phyloP scores from a whole-genome alignment of 1,140 invertebrate species.

The Drosophila baimaii region DNA sequence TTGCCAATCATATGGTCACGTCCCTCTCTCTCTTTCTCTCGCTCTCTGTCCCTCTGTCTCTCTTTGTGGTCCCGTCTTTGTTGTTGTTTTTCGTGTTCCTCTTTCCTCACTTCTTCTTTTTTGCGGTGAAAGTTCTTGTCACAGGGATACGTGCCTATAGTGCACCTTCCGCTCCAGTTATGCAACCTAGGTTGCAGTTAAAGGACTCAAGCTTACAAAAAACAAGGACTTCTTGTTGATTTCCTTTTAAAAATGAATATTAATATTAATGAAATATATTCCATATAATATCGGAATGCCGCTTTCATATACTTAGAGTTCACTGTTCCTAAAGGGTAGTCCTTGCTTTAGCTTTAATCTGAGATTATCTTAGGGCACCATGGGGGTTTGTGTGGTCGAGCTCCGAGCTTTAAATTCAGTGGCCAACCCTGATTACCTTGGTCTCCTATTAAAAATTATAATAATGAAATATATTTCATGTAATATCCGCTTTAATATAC shows the following conservation, averaged over 20 bases:
- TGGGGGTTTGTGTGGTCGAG: no score
- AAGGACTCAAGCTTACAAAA: no score
- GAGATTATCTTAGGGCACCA: no score
- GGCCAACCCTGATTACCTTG: no score
- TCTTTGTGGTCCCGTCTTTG: slow-evolving; percentile 9
- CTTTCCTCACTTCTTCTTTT: slow-evolving; percentile 40
- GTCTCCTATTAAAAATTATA: neutral
- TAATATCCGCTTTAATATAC: neutral
- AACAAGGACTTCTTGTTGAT: neutral
- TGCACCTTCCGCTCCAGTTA: neutral
- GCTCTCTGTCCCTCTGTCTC: slow-evolving; percentile 8
- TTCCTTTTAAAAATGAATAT: neutral
- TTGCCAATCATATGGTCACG: slow-evolving; percentile 75
- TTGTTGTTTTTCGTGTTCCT: slow-evolving; percentile 46
- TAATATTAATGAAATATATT: neutral
- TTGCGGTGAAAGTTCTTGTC: slow-evolving; percentile 73
- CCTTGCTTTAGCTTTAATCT: no score
- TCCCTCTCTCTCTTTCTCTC: slow-evolving; percentile 22
- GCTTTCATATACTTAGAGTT: neutral
- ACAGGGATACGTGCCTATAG: slow-evolving; percentile 27
- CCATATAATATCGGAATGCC: neutral
- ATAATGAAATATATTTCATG: neutral
- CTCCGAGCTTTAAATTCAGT: neutral
- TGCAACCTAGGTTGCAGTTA: neutral
- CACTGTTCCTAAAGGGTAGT: no score